These are phyloP conservation scores for Micromussa lordhowensis DNA, from an alignment of 92 coral and sea anemone genomes.

Conservation along the genomic window DNA sequence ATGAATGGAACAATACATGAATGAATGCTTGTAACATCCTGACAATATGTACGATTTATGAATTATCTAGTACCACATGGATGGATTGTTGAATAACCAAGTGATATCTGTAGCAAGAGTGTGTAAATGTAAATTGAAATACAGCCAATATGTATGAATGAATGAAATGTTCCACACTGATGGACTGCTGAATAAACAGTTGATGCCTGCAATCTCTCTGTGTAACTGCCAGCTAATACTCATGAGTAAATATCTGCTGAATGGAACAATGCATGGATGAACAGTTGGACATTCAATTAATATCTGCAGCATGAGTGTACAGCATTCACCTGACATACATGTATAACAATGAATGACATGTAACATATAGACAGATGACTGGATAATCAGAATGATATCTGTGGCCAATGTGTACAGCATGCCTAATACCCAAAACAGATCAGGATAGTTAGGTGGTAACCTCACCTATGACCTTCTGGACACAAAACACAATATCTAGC, in stretches of 20 bases:
- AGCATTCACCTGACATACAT: neutral
- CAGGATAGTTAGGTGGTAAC: neutral
- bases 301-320: neutral
- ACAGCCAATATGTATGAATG: neutral
- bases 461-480: conserved; percentile 80
- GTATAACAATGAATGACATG: too few relatives aligned
- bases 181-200: neutral
- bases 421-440: neutral
- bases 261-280: neutral
- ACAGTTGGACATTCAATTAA: neutral
- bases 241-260: too few relatives aligned
- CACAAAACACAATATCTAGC: conserved; percentile 68
- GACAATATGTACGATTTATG: neutral
- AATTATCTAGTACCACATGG: neutral
- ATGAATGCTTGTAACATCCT: neutral
- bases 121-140: too few relatives aligned
- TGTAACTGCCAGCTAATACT: neutral
- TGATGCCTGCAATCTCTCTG: neutral
- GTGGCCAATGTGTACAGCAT: too few relatives aligned
- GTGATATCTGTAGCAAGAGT: neutral
- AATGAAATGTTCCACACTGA: neutral
- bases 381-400: neutral
- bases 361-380: neutral
- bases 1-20: too few relatives aligned
- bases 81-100: neutral